A percentile compares a stretch with the other conserved stretches of the same genome.
Conservation (phyloP, 2,797 vertebrate genomes). For the Fistularia commersonii region DNA sequence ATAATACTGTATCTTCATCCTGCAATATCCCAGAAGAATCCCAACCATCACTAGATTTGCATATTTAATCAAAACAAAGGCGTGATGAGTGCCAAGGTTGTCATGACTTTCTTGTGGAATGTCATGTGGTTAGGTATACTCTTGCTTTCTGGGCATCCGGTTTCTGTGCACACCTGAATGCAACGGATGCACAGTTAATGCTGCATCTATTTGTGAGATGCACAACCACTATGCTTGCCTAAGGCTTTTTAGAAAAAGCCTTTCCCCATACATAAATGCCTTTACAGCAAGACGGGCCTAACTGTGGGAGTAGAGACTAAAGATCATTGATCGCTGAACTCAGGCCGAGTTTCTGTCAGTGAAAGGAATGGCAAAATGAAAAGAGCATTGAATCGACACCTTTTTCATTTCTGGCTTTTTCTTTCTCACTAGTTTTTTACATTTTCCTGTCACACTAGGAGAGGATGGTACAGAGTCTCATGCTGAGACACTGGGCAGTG, state of each 20-base stretch:
- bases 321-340: conserved; percentile 43
- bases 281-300: conserved; percentile 41
- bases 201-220: conserved; percentile 61
- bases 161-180: conserved; percentile 55
- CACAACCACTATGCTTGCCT: conserved; percentile 38
- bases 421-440: background rate
- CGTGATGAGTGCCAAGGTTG: conserved; percentile 43
- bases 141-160: conserved; percentile 37
- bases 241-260: conserved; percentile 45
- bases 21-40: background rate
- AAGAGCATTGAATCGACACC: too few species aligned
- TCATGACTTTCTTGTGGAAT: conserved; percentile 54
- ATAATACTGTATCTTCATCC: background rate
- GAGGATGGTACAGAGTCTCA: conserved; percentile 88
- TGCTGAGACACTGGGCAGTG: conserved; percentile 80
- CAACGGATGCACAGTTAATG: conserved; percentile 26
- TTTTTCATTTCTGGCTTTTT: background rate
- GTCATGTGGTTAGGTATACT: conserved; percentile 58
- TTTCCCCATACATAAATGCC: conserved; percentile 28
- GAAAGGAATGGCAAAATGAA: too few species aligned
- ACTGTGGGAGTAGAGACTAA: conserved; percentile 34
- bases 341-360: conserved; percentile 8
- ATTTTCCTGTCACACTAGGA: conserved; percentile 67
- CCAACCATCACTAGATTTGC: conserved; percentile 9
- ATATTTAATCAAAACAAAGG: conserved; percentile 8